A percentile compares a stretch with the other conserved stretches of the same genome.
phyloP scores from a whole-genome alignment of 2,797 vertebrate genomes.

The Molothrus aeneus region DNA sequence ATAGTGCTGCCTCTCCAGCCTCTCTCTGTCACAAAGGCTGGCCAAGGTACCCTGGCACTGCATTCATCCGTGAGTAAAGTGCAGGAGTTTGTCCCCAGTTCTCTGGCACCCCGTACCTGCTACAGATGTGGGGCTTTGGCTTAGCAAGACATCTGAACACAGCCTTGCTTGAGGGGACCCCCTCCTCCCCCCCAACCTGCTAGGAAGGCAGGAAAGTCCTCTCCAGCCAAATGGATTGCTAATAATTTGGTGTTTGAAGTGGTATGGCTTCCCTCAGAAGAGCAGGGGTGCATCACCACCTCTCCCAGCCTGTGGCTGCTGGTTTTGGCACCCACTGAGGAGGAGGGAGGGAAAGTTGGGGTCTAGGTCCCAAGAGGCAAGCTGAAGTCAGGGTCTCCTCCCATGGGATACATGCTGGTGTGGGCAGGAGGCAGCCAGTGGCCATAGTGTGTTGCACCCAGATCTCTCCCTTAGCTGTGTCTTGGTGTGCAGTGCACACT shows the following conservation, averaged over 20 bases:
- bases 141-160: not conserved
- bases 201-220: not conserved
- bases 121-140: not conserved
- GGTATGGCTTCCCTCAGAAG: not conserved
- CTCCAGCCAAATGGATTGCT: not conserved
- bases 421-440: rapidly evolving
- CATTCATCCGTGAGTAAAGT: not conserved
- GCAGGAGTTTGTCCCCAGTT: not conserved
- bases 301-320: not conserved
- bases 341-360: not conserved
- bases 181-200: not conserved
- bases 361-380: not conserved
- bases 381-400: not conserved
- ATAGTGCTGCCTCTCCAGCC: not conserved
- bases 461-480: rapidly evolving
- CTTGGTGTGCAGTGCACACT: not conserved
- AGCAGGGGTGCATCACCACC: rapidly evolving
- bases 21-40: not conserved
- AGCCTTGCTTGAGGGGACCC: not conserved
- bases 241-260: not conserved
- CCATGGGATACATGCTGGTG: rapidly evolving
- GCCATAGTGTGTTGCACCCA: not conserved
- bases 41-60: not conserved
- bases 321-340: not conserved
- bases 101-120: not conserved